Evolutionary conservation across 2,797 vertebrate genomes (phyloP), one percentile per base, ranked within the genome.

Genomic region (Enteromius mattozi): DNA sequence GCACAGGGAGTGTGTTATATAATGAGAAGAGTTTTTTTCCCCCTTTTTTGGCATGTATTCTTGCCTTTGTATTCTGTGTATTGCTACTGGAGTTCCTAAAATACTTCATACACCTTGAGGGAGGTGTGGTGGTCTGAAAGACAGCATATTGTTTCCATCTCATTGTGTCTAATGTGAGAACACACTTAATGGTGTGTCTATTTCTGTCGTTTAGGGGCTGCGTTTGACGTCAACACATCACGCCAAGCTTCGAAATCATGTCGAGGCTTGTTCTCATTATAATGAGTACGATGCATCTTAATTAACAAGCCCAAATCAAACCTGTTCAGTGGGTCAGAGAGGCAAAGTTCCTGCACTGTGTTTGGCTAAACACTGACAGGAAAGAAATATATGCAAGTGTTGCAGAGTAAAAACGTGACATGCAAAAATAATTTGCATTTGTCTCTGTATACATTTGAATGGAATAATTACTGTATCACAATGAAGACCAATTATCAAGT

Each of bases 141-240:
- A 79, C 54, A 87, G 83, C 86, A 85, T 88, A 71, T 85, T 85
- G 76, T 83, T 87, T 86, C 71, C 70, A 82, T 84, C 81, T 87
- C 56, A 77, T 81, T 80, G 71, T 76, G 54, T 80, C 85, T 87
- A 83, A 86, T 87, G 81, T 79, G 86, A 83, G 86, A 84, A 80
- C 82, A 87, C 84, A 86, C 49, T 63, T 74, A 63, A 83, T 63
- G 45, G 35, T 68, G 51, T 71, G 84, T 75, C 78, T 86, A 76
- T 84, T 79, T 78, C 68, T 86, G 82, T 65, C 30, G 35, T 88
- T 84, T 61, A 77, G 63, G 47, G 35, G 56, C 83, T 83, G 30
- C 4, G 69, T 19, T 87, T 88, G 88, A 88, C 72, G 85, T 86
- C 85, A 89, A 83, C 37, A 63, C 72, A 54, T 85, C 77, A 86